Evolutionary conservation across 2,888 invertebrate species (phyloP).

Genomic region (Drosophila mimetica): DNA sequence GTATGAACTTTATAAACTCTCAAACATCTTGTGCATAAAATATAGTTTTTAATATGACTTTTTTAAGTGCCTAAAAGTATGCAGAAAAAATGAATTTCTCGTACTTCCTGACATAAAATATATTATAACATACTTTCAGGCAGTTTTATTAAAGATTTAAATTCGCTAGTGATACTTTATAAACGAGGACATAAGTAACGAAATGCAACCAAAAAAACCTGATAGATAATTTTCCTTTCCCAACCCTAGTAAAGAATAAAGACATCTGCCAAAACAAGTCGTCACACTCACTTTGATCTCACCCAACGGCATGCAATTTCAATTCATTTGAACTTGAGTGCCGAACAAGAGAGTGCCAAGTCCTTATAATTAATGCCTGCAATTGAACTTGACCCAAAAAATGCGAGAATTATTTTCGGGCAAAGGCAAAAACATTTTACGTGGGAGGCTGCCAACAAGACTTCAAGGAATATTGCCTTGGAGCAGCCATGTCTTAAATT

Average conservation of each 20-base stretch:
- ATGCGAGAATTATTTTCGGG: constrained; percentile 33
- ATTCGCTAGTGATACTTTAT: too few relatives aligned
- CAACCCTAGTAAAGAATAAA: background rate
- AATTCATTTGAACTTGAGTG: constrained; percentile 60
- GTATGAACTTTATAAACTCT: too few relatives aligned
- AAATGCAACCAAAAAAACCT: background rate
- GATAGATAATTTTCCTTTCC: background rate
- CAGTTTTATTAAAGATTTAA: too few relatives aligned
- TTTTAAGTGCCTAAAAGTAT: background rate
- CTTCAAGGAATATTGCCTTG: background rate
- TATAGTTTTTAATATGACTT: too few relatives aligned
- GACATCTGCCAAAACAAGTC: background rate
- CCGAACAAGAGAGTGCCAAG: constrained; percentile 54
- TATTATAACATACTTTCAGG: too few relatives aligned
- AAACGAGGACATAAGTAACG: too few relatives aligned
- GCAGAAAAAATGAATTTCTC: too few relatives aligned
- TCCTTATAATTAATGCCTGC: constrained; percentile 74
- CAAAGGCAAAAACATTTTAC: constrained; percentile 23
- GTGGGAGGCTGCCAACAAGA: constrained; percentile 1
- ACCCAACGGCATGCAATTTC: constrained; percentile 45
- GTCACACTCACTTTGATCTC: constrained; percentile 51
- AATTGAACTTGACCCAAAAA: constrained; percentile 77
- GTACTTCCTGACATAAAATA: too few relatives aligned
- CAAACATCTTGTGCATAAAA: too few relatives aligned
- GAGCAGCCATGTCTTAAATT: constrained; percentile 30